Evolutionary conservation across 2,113 vertebrate species (phyloP).

Genomic region (western clawed frog (Xenopus tropicalis)): UCB_Xtro_10.0 CM004443.2:112478001-112478500

Average conservation of each 20-base stretch:
- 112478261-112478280: conserved; percentile 26
- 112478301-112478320: conserved; percentile 35
- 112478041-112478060: conserved; percentile 43
- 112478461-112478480: neutral
- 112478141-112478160: conserved; percentile 45
- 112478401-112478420: conserved; percentile 33
- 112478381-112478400: conserved; percentile 31
- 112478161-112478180: conserved; percentile 37
- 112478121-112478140: conserved; percentile 21
- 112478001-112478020: conserved; percentile 46
- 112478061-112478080: conserved; percentile 43
- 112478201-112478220: conserved; percentile 38
- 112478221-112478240: conserved; percentile 42
- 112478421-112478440: conserved; percentile 24
- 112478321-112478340: conserved; percentile 27
- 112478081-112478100: conserved; percentile 43
- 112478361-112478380: conserved; percentile 31
- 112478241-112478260: conserved; percentile 38
- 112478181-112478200: conserved; percentile 41
- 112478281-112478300: conserved; percentile 39
- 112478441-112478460: neutral
- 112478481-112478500: neutral
- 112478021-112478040: conserved; percentile 44
- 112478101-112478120: conserved; percentile 19
- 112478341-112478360: conserved; percentile 33